Evolutionary conservation across 2,113 vertebrate species (phyloP), one percentile per base, ranked within the genome.

Genomic region (Nycticorax nycticorax): DNA sequence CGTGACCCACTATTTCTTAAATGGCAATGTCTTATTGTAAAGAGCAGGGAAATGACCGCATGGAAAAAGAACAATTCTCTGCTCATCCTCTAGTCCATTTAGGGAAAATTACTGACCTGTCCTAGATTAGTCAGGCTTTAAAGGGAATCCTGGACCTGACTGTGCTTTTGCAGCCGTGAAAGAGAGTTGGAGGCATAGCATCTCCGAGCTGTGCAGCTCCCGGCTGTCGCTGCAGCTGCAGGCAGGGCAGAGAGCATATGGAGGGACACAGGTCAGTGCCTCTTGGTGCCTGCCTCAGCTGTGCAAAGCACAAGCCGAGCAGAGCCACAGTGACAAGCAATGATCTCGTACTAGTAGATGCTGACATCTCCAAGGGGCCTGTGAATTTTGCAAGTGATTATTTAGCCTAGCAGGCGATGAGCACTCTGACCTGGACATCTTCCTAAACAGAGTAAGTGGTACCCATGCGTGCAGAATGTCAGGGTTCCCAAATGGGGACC

Each of bases 131-230:
- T 23, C 55, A 57, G 43, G 39, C 53, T 81, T 47, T 71, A 52
- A 84, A 93, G 26, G 23, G 18, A 33, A 77, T 66, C 47, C 47
- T 86, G 71, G 14, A 26, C 17, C 3, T 15, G 26, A 8, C 4
- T 22, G 47, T 56, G 33, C 7, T 60, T 92, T 78, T 87, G 30
- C n/a, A 92, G 56, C 39, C 43, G 27, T 48, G 39, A 63, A 59
- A 60, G 43, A 81, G 11, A 12, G 12, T 17, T 64, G 75, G n/a
- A 91, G 73, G 35, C 33, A 23, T 6, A 71, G 27, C 18, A 30
- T 45, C 30, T 63, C 30, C 0, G 0, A 59, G 28, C 22, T 1
- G 0, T 27, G 33, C 27, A 73, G 23, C 19, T 78, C 43, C 73
- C 0, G 3, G 47, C 64, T 84, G 62, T n/a, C 23, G 74, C 35